Evolutionary conservation across 2,113 vertebrate species (phyloP), one percentile per base, ranked within the genome.

Genomic region (Brachyhypopomus occidentalis): DNA sequence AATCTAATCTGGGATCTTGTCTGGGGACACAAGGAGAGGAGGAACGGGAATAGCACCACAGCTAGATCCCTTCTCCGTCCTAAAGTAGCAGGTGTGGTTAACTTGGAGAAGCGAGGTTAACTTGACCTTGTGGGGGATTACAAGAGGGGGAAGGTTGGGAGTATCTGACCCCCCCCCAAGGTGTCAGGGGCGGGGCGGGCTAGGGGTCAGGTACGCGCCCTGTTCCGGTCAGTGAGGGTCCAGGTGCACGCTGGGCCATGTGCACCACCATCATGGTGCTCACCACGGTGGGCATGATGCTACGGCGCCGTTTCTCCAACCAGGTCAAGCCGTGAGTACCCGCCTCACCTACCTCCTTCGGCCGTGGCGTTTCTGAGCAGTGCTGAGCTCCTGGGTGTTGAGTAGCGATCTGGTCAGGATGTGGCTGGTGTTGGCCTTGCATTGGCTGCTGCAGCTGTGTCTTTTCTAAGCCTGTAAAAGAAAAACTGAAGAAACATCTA

Each of bases 181-280:
- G 67, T 45, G 55, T 34, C 48, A n/a, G 76, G 8, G 74, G 71
- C 77, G 60, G 45, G 5, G 6, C 38, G 9, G 41, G 9, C 8
- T 48, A 5, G 12, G 45, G 45, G 45, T 52, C 8, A 11, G 45
- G 12, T 14, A 1, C 9, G 1, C 1, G 9, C 8, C 9, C 9
- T 12, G 45, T 52, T 30, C 30, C 2, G 12, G 75, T 41, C 52
- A 30, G 72, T 34, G 12, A 27, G 34, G 78, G 58, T 36, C 36
- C 41, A 78, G 62, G 52, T 58, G 9, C 67, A 75, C 36, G 22
- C n/a, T 4, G 23, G 81, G 88, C 77, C 83, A 93, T 92, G 92
- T 93, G 92, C 85, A 93, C 92, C 66, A 93, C 92, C 6, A 87
- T 93, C 75, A 92, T 93, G 92, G 55, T 93, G 74, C 88, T 93